Base-by-base conservation (phyloP, 2,113 vertebrate genomes). In the Trogon surrucura region DNA sequence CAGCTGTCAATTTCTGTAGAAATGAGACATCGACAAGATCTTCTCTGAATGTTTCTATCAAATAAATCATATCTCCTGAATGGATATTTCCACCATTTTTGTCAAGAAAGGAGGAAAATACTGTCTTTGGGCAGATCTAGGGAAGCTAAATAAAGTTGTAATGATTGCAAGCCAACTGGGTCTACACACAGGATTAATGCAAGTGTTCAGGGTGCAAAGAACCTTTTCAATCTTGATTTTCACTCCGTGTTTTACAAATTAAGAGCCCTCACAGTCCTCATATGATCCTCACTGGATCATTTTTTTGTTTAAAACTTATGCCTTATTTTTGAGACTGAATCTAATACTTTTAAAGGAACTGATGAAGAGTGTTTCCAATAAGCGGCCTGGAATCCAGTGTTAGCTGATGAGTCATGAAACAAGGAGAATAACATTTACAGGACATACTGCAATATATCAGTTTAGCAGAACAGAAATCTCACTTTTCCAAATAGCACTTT, bases 1-100 rank as follows among this genome's bases (percentile, higher is more conserved):
- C 69, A 86, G 60, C 80, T 85, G 86, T 89, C 91, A 91, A 41
- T 87, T 86, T 67, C 65, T 67, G 34, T 44, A 81, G 83, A 71
- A 81, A 74, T 75, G 73, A 87, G 61, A 21, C 69, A 69, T 53
- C 26, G 2, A 6, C 57, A 92, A 92, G 60, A 78, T 90, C 17
- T 83, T 38, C 53, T 93, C 48, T 3, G 8, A 91, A 87, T 0
- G 0, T 84, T 87, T 84, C 61, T 87, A 58, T 84, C 77, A 72
- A 67, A 64, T 38, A 71, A 86, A 74, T 91, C 2, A 3, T 53
- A 58, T 61, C 61, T 91, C 41, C 53, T 91, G 71, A 60, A 34
- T 56, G 51, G 51, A 7, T 83, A 77, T 70, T 90, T 80, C 54
- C 71, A 54, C 56, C 0, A 1, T 27, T 80, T 92, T 88, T 67